phyloP scores from a whole-genome alignment of 1,140 invertebrate species.

The Camponotus vicinus region DNA sequence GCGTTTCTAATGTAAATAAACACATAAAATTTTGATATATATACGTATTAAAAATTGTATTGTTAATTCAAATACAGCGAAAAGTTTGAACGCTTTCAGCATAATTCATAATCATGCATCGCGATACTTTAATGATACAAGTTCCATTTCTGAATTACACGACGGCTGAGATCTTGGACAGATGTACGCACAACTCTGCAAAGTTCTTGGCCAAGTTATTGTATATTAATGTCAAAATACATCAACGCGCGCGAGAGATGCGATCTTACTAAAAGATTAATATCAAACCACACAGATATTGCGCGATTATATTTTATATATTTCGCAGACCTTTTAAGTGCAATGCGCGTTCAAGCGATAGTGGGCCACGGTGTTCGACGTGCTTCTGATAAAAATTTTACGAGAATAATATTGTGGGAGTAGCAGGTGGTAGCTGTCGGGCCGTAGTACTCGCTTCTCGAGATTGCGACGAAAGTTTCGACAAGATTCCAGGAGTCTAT shows the following conservation, averaged over 20 bases:
- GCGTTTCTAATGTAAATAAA: too few relatives aligned
- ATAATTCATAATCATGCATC: not conserved
- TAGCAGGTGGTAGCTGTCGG: constrained; percentile 62
- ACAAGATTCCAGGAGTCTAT: constrained; percentile 61
- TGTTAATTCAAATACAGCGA: not conserved
- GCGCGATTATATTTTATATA: constrained; percentile 12
- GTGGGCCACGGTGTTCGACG: constrained; percentile 39
- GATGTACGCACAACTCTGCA: not conserved
- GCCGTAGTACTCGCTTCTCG: constrained; percentile 30
- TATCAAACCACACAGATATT: not conserved
- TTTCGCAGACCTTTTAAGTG: constrained; percentile 39
- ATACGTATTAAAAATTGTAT: not conserved
- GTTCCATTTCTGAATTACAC: constrained; percentile 23
- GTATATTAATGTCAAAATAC: constrained; percentile 30
- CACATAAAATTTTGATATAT: too few relatives aligned
- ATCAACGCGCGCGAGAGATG: not conserved
- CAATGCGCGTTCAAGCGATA: constrained; percentile 21
- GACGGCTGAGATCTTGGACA: too few relatives aligned
- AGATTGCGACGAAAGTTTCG: constrained; percentile 62
- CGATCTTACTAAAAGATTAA: constrained; percentile 23
- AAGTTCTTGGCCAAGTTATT: constrained; percentile 20
- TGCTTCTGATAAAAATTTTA: constrained; percentile 62
- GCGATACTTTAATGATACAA: constrained; percentile 19
- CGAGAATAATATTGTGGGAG: constrained; percentile 61
- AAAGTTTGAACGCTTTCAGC: not conserved